Conservation (phyloP, 2,113 vertebrate species). For the Oryzias javanicus region DNA sequence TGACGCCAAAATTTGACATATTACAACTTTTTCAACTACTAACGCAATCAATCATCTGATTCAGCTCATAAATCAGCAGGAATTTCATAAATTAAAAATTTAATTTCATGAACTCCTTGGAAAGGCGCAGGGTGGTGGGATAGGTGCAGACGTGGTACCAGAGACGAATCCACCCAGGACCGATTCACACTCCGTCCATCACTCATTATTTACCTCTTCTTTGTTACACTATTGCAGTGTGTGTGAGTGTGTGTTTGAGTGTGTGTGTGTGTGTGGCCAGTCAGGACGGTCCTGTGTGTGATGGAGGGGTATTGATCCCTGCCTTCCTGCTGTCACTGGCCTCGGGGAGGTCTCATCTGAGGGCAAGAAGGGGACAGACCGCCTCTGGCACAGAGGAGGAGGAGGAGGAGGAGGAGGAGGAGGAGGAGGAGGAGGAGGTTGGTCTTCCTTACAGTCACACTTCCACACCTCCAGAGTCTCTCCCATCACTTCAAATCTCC, state of each 20-base stretch:
- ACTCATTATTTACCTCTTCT: background rate
- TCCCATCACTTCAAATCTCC: no score
- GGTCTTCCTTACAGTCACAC: slow-evolving; percentile 3
- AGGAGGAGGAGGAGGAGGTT: background rate
- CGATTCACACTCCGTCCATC: no score
- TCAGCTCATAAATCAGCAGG: no score
- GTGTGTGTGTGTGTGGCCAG: background rate
- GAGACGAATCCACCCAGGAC: no score
- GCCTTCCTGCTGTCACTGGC: slow-evolving; percentile 59
- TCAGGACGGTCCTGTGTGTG: background rate
- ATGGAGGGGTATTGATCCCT: slow-evolving; percentile 46
- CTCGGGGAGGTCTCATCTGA: slow-evolving; percentile 67
- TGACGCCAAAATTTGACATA: no score
- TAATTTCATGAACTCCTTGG: no score
- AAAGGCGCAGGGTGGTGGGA: no score
- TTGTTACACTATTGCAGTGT: background rate
- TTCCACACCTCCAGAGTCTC: background rate
- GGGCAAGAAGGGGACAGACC: slow-evolving; percentile 58
- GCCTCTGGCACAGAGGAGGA: slow-evolving; percentile 54
- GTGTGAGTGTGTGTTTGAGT: background rate
- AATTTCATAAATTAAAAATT: no score
- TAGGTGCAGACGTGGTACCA: no score
- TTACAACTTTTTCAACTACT: no score
- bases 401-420: no score
- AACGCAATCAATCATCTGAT: no score